These are phyloP conservation scores for Lepeophtheirus salmonis DNA, from an alignment of 1,140 invertebrate genomes.

Conservation along the genomic window DNA sequence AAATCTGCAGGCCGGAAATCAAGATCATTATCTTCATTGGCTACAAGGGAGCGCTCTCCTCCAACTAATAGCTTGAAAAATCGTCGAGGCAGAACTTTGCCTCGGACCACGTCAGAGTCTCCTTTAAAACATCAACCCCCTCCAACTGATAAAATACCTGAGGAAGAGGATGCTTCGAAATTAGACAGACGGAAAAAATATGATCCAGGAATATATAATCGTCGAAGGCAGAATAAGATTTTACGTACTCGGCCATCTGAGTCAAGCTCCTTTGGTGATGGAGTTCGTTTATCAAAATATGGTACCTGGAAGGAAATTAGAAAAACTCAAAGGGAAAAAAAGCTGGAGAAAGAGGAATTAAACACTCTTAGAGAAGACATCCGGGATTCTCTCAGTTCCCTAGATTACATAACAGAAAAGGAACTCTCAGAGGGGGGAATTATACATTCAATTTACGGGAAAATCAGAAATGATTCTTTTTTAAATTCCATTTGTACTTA, in stretches of 20 bases:
- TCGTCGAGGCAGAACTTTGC: background rate
- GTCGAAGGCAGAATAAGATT: background rate
- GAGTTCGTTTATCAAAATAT: conserved; percentile 2
- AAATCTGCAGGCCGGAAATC: background rate
- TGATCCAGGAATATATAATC: background rate
- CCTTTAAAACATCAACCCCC: background rate
- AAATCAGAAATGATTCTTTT: background rate
- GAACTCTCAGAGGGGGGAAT: background rate
- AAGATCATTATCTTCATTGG: background rate
- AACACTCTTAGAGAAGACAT: background rate
- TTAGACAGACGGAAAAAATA: background rate
- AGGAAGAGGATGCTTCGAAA: background rate
- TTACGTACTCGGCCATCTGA: background rate
- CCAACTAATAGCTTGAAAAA: background rate
- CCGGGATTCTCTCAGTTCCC: background rate
- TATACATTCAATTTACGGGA: background rate
- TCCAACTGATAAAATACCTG: background rate
- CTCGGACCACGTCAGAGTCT: background rate
- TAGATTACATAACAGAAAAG: background rate
- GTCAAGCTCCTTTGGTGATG: background rate
- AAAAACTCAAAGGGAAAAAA: background rate
- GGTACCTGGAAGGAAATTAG: conserved; percentile 1
- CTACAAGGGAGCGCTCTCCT: no score
- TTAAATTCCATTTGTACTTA: background rate
- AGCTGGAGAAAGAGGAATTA: background rate